phyloP scores from a whole-genome alignment of 2,888 invertebrate genomes.

The Pharmacophagus antenor region DNA sequence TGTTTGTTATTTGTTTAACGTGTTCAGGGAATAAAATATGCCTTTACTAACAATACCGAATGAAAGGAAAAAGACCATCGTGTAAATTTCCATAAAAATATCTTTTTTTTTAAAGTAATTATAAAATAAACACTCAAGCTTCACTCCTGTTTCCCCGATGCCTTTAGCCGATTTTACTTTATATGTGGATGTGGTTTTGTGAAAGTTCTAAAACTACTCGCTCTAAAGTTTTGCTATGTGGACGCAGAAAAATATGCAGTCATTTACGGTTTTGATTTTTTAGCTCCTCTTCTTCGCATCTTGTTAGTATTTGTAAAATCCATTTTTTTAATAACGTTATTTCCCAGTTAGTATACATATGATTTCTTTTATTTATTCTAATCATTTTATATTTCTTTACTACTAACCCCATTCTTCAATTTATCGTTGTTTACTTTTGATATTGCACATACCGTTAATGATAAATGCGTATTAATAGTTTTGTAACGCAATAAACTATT shows the following conservation, averaged over 20 bases:
- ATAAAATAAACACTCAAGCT: conserved; percentile 20
- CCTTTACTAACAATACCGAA: not conserved
- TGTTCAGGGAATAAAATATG: not conserved
- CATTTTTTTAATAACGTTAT: too few relatives aligned
- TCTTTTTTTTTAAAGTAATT: not conserved
- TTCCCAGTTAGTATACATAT: too few relatives aligned
- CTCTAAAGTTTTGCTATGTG: conserved; percentile 7
- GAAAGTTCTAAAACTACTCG: conserved; percentile 13
- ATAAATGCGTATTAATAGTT: too few relatives aligned
- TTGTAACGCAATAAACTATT: too few relatives aligned
- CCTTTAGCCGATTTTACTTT: conserved; percentile 8
- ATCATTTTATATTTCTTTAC: too few relatives aligned
- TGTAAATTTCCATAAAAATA: not conserved
- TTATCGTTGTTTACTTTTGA: too few relatives aligned
- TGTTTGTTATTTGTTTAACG: too few relatives aligned
- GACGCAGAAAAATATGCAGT: not conserved
- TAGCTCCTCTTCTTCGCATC: too few relatives aligned
- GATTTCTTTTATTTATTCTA: too few relatives aligned
- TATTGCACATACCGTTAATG: too few relatives aligned
- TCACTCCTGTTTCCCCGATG: not conserved
- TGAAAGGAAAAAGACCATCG: not conserved
- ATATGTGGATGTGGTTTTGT: conserved; percentile 11
- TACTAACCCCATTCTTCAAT: too few relatives aligned
- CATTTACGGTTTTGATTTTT: not conserved
- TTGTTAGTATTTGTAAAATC: too few relatives aligned